phyloP scores from a whole-genome alignment of 2,797 vertebrate genomes.

The Nyctibius grandis region DNA sequence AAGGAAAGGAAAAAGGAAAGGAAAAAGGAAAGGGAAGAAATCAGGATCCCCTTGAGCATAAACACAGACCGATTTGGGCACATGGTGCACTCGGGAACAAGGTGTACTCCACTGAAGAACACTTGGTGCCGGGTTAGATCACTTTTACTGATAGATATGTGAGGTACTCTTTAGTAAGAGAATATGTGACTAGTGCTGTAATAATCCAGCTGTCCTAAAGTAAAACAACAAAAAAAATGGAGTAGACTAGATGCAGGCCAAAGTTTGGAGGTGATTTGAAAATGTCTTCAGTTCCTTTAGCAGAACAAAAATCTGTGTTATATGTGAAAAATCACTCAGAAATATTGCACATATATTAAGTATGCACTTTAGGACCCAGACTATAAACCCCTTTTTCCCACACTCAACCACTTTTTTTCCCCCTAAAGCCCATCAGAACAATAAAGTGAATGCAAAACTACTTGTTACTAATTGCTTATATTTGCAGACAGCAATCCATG shows the following conservation, averaged over 20 bases:
- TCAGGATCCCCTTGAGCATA: not conserved
- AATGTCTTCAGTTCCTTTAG: not conserved
- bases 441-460: not conserved
- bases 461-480: not conserved
- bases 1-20: too few relatives aligned
- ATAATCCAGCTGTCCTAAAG: not conserved
- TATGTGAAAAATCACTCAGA: not conserved
- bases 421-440: not conserved
- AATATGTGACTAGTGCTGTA: not conserved
- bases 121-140: not conserved
- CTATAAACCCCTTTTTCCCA: not conserved
- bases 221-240: not conserved
- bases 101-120: not conserved
- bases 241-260: not conserved
- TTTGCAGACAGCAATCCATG: slow-evolving; percentile 11
- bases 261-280: not conserved
- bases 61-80: not conserved
- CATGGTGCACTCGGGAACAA: not conserved
- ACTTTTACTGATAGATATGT: not conserved
- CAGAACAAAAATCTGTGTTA: not conserved
- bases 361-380: not conserved
- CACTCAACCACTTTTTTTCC: not conserved
- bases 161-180: not conserved
- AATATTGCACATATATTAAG: not conserved
- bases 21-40: too few relatives aligned